Base-by-base conservation (phyloP, 2,797 vertebrate species). In the Pterois miles region DNA sequence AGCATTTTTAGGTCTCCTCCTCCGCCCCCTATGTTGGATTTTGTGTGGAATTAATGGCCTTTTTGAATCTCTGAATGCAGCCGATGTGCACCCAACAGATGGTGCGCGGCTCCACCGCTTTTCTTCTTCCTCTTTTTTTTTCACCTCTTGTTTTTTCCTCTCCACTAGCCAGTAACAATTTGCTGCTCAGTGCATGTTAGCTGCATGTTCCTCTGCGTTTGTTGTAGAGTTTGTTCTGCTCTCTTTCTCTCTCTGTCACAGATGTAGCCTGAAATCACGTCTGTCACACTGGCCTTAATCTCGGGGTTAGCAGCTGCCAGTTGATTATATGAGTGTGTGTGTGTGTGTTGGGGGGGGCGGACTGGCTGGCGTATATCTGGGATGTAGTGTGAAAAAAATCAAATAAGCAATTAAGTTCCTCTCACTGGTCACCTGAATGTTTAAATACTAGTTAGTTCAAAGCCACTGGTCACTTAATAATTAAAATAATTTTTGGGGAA, bases 261-360 rank as follows among this genome's bases (percentile, higher is more conserved):
- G 90, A 93, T 91, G 91, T 83, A 91, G 85, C 85, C 86, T 86
- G 82, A 91, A 91, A 93, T 91, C 88, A 83, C 71, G 87, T 92
- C 88, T 84, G 90, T 91, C 88, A 86, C 89, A 78, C 86, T 90
- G 92, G 88, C 90, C 91, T 91, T 93, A 93, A 93, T 93, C 91
- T 91, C 76, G 1, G 82, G 87, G 88, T 87, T 85, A 91, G 89
- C 92, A 93, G 90, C 91, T 93, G 92, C 90, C 74, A 34, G 70
- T 84, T 68, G 72, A 81, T 60, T 82, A 36, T 82, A 63, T 74
- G 62, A 65, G 69, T 76, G 59, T 64, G 74, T 52, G 43, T 48
- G 43, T 48, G 73, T 52, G 53, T 70, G 59, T 46, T n/a, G n/a
- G n/a, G n/a, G n/a, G n/a, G n/a, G n/a, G n/a, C n/a, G 50, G 50